These are phyloP conservation scores for Caenorhabditis sp. DNA, from an alignment of 2,888 invertebrate genomes.

Conservation along the genomic window DNA sequence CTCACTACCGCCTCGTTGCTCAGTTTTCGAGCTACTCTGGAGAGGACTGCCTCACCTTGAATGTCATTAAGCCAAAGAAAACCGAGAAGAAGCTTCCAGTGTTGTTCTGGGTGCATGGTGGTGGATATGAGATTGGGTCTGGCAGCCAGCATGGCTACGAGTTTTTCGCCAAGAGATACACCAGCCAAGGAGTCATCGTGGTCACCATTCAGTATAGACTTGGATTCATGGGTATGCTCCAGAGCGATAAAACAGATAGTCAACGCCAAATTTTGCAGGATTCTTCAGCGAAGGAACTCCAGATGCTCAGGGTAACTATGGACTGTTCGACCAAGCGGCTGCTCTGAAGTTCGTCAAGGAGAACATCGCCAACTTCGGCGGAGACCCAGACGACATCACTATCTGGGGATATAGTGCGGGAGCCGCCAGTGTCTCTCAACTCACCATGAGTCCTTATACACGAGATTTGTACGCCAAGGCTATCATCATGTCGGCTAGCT, in stretches of 20 bases:
- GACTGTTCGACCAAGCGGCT: constrained; percentile 77
- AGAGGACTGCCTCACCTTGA: constrained; percentile 95
- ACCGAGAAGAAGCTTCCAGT: constrained; percentile 88
- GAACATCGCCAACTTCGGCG: constrained; percentile 67
- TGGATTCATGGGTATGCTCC: constrained; percentile 89
- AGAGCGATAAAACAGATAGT: not conserved
- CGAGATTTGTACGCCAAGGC: constrained; percentile 71
- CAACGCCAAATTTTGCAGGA: constrained; percentile 53
- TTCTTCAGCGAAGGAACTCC: constrained; percentile 74
- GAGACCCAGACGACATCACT: constrained; percentile 72
- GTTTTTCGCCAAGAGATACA: constrained; percentile 73
- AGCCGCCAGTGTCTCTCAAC: constrained; percentile 72
- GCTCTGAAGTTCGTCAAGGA: constrained; percentile 74
- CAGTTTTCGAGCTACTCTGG: constrained; percentile 51
- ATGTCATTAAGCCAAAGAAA: constrained; percentile 87
- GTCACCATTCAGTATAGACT: constrained; percentile 95
- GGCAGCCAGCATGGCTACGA: constrained; percentile 75
- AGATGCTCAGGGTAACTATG: constrained; percentile 74
- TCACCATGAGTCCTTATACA: constrained; percentile 67
- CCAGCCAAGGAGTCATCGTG: constrained; percentile 90
- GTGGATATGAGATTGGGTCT: constrained; percentile 91
- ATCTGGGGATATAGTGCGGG: constrained; percentile 79
- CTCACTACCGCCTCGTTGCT: constrained; percentile 64
- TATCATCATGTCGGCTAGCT: constrained; percentile 75
- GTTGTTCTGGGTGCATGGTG: constrained; percentile 96